Evolutionary conservation across 2,797 vertebrate genomes (phyloP), one percentile per base, ranked within the genome.

Genomic region (Poecilia picta): DNA sequence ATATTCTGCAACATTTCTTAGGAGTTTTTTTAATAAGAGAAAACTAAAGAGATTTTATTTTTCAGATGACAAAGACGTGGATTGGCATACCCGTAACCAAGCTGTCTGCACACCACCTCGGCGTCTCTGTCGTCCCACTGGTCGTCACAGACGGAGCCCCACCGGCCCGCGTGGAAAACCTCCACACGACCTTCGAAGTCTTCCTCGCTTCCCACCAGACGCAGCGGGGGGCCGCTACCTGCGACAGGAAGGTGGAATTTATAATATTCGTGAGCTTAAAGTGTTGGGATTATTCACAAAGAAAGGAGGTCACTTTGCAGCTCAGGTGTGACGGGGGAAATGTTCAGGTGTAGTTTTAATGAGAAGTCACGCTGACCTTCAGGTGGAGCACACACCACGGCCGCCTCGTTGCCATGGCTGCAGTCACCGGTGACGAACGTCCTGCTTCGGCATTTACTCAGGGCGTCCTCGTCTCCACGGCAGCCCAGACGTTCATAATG

Each of bases 401-500:
- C 96, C 0, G 92, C 92, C 46, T 97, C 96, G 76, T 94, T 95
- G 76, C 97, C 96, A 89, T 96, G 96, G 89, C 92, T 95, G 90
- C 97, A 98, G 91, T 95, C 92, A 33, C 96, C 96, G 11, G 95
- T 95, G 88, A 94, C 76, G 74, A 96, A 96, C 81, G 95, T 96
- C 93, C 83, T 94, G 89, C 96, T 97, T 77, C 85, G 89, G 91
- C 97, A 98, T 66, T 95, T 92, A 68, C 96, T 95, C 84, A 98
- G 89, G 73, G 93, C 94, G 90, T 92, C 94, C 93, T 98, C 97
- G 62, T 97, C 94, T 1, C 97, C 97, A 0, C 92, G 96, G 90
- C 97, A 98, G 91, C 97, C 97, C 77, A 97, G 92, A 11, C 96
- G 95, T 80, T 97, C 95, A 2, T 97, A 95, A 88, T 97, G 97